Percentiles rank a stretch among this genome's conserved stretches.
Conservation (phyloP, 1,140 invertebrate species). For the Platyscapa corneri region DNA sequence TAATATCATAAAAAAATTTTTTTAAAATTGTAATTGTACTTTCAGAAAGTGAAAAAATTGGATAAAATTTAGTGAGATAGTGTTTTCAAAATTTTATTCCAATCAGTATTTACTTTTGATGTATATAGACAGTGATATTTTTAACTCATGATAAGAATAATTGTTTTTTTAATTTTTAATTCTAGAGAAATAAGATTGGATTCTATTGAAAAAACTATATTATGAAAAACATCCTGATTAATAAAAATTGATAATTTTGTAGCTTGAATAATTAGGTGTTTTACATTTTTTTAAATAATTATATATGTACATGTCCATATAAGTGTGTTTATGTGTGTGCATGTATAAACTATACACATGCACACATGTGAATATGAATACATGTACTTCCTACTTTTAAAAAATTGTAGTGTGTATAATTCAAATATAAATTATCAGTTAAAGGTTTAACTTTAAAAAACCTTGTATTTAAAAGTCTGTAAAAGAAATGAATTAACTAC, state of each 20-base stretch:
- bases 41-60: constrained; percentile 18
- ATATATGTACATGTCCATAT: neutral
- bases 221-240: constrained; percentile 32
- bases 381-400: constrained; percentile 23
- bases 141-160: constrained; percentile 2
- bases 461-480: constrained; percentile 35
- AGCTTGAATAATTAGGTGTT: constrained; percentile 36
- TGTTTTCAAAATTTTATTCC: constrained; percentile 26
- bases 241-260: constrained; percentile 27
- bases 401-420: constrained; percentile 34
- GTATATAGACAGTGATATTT: constrained; percentile 38
- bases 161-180: constrained; percentile 18
- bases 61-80: constrained; percentile 22
- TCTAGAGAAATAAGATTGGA: constrained; percentile 8
- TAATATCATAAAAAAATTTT: neutral
- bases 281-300: constrained; percentile 39
- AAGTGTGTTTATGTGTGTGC: neutral
- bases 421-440: constrained; percentile 17
- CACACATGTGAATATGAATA: constrained; percentile 18
- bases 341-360: neutral
- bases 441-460: constrained; percentile 14
- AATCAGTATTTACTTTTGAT: constrained; percentile 41
- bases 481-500: constrained; percentile 27
- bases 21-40: constrained; percentile 34
- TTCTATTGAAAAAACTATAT: neutral